Conservation (phyloP, 2,113 vertebrate genomes). For the Stigmatopora nigra region DNA sequence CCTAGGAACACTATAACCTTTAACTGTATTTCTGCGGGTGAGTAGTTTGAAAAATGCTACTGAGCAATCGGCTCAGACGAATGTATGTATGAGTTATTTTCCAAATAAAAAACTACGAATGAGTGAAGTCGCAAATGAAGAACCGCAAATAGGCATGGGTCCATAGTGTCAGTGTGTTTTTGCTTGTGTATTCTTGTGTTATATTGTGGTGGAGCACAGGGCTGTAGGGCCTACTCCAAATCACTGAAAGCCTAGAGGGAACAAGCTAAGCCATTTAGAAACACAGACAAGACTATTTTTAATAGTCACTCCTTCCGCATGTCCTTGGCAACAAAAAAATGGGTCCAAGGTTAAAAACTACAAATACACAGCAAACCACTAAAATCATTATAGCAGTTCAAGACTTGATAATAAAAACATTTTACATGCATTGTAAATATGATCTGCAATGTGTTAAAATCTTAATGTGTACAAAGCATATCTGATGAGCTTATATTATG, state of each 20-base stretch:
- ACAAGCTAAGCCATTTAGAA: constrained; percentile 54
- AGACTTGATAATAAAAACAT: constrained; percentile 25
- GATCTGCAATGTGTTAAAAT: background rate
- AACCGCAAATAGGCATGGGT: constrained; percentile 1
- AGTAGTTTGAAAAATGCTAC: too few species aligned
- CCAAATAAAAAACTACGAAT: too few species aligned
- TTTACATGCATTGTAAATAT: constrained; percentile 11
- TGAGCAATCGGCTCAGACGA: too few species aligned
- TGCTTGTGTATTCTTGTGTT: constrained; percentile 21
- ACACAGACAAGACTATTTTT: constrained; percentile 61
- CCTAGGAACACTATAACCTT: too few species aligned
- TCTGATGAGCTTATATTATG: background rate
- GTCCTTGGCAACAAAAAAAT: constrained; percentile 45
- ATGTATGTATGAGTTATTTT: too few species aligned
- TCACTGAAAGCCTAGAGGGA: constrained; percentile 47
- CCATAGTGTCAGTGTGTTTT: constrained; percentile 23
- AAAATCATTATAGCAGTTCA: constrained; percentile 39
- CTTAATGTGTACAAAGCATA: background rate
- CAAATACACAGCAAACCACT: constrained; percentile 53
- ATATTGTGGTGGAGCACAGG: constrained; percentile 31
- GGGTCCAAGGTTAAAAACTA: constrained; percentile 56
- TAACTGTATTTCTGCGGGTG: too few species aligned
- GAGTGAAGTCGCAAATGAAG: too few species aligned
- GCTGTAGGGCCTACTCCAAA: constrained; percentile 51
- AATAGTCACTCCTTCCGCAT: constrained; percentile 52